Evolutionary conservation across 1,140 invertebrate genomes (phyloP), one percentile per base, ranked within the genome.

Genomic region (Ladona fulva): DNA sequence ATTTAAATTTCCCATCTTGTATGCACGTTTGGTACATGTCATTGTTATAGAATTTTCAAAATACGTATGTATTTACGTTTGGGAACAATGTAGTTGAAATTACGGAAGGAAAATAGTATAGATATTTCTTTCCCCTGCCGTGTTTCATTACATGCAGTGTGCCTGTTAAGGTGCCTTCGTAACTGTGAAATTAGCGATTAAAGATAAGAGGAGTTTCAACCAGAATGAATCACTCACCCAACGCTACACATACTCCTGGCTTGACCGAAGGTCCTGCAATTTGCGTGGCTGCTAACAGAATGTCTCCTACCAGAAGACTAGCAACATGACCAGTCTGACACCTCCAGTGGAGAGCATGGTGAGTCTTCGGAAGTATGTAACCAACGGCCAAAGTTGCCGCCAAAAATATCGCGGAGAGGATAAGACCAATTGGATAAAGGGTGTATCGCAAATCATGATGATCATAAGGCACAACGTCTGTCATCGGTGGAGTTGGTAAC

Each of bases 291-390:
- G 92, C 92, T 83, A 94, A 88, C 81, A 93, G 86, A 66, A 93
- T 86, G 84, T 94, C 91, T 74, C 92, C 93, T 78, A 94, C 85
- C 83, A 94, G 89, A 77, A 95, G 88, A 82, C 92, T 93, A 75
- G 90, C 90, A 79, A 95, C 92, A 84, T 94, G 92, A 85, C 93
- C 90, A 76, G 92, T 93, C 87, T 94, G 93, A 82, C 93, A 94
- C 78, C 92, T 88, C 92, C 93, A 94, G 84, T 94, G 93, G 78
- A 94, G 86, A 74, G 92, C 92, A 87, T 94, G 93, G 86, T 94
- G 92, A 78, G 91, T 91, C 22, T 91, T 90, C 29, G 93, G 93
- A 81, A 94, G 85, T 80, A 93, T 87, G 82, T 90, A 92, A 10
- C 92, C 91, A 1, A 92, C 90, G 5, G 89, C 90, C 81, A 95